Evolutionary conservation across 1,140 invertebrate genomes (phyloP), one percentile per base, ranked within the genome.

Genomic region (Aradophagus sp.): DNA sequence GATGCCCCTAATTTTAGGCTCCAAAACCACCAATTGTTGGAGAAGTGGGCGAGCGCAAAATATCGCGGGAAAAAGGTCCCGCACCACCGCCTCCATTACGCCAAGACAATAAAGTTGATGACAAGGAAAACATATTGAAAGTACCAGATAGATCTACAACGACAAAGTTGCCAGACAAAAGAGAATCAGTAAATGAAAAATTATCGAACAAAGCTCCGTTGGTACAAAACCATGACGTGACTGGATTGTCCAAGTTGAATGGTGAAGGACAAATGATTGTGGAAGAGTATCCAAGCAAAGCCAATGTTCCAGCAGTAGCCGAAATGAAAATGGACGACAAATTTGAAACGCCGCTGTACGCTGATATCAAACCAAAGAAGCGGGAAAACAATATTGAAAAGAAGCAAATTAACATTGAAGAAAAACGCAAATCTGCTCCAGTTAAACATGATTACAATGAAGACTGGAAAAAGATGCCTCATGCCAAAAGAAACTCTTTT

Each of bases 21-120:
- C 86, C 85, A 56, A 84, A 87, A 55, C 83, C 87, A 17, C 84
- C 87, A 16, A 58, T 69, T 61, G 56, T 73, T 32, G 65, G n/a
- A 26, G 83, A 82, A 38, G 55, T 63, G 10, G 83, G 35, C 23
- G 84, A 86, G 44, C 80, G 82, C 48, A 76, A 80, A 74, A 53
- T 78, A 53, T 86, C 85, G 26, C 79, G 84, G 53, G 87, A 88
- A 39, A 89, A 89, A 69, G 87, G 87, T 19, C 87, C 87, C 16
- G 86, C 88, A 12, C 87, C 88, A 42, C 82, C 87, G 34, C 77
- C 82, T 0, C 76, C 82, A 0, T 63, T 79, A 39, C 52, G 80
- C 17, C 80, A 80, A 53, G 80, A 83, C 15, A 83, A 72, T 14
- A 80, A 75, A 65, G 53, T 39, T 7, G 82, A 84, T 1, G 82